Conservation (phyloP, 2,797 vertebrate species). For the Mycteria americana region DNA sequence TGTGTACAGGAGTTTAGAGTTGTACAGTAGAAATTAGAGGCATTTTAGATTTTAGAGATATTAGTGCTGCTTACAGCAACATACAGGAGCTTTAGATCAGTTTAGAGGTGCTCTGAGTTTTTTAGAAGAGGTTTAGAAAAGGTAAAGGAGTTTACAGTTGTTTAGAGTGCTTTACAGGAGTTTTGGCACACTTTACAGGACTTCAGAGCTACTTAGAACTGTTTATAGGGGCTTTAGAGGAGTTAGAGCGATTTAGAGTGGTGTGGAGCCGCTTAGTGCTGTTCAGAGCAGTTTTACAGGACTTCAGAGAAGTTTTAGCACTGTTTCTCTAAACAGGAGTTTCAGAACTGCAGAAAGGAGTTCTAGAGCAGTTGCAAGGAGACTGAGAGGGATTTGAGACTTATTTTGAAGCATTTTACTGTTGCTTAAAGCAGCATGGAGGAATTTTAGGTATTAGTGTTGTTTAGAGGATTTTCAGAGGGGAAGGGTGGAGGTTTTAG, state of each 20-base stretch:
- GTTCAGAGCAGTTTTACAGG: background rate
- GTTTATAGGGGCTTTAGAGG: background rate
- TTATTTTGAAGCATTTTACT: background rate
- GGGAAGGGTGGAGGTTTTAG: background rate
- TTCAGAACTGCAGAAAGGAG: background rate
- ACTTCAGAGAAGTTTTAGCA: background rate
- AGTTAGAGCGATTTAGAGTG: background rate
- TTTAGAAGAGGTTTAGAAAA: background rate
- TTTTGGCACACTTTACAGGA: background rate
- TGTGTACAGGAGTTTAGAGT: background rate
- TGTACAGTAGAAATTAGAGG: background rate
- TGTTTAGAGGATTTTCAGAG: background rate
- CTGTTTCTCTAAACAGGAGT: background rate
- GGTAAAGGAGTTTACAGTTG: background rate
- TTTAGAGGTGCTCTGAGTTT: background rate
- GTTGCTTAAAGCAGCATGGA: background rate
- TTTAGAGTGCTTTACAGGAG: background rate
- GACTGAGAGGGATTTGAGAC: background rate
- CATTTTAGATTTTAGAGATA: background rate
- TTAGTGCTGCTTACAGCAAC: background rate
- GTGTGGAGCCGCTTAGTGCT: background rate
- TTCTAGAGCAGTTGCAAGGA: background rate
- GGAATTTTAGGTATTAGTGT: background rate
- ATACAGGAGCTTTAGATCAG: background rate
- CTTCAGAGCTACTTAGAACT: background rate